Evolutionary conservation across 2,888 invertebrate genomes (phyloP).

Genomic region (Eucera pruinosa): DNA sequence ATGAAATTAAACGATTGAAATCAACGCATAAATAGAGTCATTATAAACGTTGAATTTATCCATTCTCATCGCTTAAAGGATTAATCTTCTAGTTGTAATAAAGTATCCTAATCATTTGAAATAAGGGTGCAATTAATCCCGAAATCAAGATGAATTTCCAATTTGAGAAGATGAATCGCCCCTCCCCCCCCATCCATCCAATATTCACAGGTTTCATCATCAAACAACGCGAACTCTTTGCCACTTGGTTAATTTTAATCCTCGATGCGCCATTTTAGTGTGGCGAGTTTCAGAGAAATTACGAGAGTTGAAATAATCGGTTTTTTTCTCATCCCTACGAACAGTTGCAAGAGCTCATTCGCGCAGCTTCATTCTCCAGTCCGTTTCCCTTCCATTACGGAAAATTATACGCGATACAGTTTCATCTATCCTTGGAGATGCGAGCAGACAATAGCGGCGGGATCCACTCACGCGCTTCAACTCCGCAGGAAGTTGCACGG

Average conservation of each 20-base stretch:
- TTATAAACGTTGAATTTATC: no score
- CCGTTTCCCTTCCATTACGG: constrained; percentile 30
- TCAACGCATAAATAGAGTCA: no score
- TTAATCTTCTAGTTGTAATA: no score
- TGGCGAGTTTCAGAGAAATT: neutral
- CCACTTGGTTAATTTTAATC: neutral
- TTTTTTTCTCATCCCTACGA: constrained; percentile 1
- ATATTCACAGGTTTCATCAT: neutral
- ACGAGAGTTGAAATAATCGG: neutral
- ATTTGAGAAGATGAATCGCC: no score
- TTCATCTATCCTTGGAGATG: constrained; percentile 23
- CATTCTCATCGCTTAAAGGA: no score
- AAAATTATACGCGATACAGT: constrained; percentile 41
- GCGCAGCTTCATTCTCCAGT: neutral
- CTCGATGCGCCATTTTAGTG: neutral
- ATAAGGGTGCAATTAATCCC: no score
- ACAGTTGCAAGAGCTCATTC: constrained; percentile 10
- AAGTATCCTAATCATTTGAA: no score
- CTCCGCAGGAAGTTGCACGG: constrained; percentile 34
- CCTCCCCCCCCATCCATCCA: neutral
- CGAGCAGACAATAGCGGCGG: constrained; percentile 40
- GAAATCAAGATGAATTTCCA: constrained; percentile 1
- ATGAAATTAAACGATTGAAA: no score
- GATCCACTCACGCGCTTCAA: constrained; percentile 29
- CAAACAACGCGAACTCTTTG: neutral